Conservation (phyloP, 2,797 vertebrate species). For the Platalea minor region DNA sequence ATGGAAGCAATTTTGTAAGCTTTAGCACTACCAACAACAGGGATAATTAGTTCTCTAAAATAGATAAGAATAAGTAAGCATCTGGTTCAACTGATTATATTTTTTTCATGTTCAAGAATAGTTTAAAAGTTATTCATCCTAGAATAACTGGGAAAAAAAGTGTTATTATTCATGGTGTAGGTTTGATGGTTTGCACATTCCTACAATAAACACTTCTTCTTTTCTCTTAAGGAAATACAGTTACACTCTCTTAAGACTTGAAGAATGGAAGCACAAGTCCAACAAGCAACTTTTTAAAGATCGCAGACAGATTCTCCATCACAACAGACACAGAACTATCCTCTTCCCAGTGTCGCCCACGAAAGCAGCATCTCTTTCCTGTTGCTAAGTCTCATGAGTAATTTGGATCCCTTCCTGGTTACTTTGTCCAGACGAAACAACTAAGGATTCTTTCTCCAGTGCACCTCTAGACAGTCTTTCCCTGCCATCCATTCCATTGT, state of each 20-base stretch:
- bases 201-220: background rate
- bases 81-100: conserved; percentile 52
- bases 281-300: background rate
- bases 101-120: conserved; percentile 34
- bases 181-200: background rate
- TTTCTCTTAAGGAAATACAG: background rate
- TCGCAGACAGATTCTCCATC: background rate
- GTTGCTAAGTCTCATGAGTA: background rate
- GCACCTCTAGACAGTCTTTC: background rate
- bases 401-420: background rate
- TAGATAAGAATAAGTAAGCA: conserved; percentile 69
- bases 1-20: conserved; percentile 72
- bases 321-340: background rate
- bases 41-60: conserved; percentile 75
- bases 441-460: background rate
- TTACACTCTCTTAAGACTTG: background rate
- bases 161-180: background rate
- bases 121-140: conserved; percentile 56
- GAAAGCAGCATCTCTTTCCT: background rate
- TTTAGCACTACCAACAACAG: conserved; percentile 64
- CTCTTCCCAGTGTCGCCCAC: background rate
- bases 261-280: background rate
- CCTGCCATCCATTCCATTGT: background rate
- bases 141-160: background rate
- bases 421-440: background rate